Evolutionary conservation across 2,113 vertebrate genomes (phyloP).

Genomic region (Cricetomys ansorgei): DNA sequence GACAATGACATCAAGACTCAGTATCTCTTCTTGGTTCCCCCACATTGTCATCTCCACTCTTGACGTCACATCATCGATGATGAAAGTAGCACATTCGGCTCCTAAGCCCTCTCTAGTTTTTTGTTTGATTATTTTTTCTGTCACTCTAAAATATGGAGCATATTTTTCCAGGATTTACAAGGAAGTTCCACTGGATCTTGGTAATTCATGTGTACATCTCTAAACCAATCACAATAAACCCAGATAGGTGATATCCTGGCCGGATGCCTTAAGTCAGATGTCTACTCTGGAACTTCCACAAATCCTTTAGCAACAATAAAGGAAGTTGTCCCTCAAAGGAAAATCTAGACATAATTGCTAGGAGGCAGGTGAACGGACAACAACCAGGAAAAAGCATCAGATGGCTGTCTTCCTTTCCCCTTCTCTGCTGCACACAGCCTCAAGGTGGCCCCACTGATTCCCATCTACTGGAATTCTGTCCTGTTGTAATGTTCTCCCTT

Average conservation of each 20-base stretch:
- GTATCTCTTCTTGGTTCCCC: background rate
- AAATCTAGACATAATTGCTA: slow-evolving; percentile 2
- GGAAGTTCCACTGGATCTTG: background rate
- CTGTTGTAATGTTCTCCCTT: background rate
- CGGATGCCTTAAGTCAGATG: background rate
- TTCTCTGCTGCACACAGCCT: background rate
- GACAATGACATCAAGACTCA: background rate
- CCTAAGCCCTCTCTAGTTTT: background rate
- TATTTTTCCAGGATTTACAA: background rate
- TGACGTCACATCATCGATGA: background rate
- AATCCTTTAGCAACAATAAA: background rate
- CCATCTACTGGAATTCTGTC: background rate
- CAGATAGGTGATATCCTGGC: background rate
- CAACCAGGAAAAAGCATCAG: background rate
- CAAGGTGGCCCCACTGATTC: background rate
- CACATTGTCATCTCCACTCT: background rate
- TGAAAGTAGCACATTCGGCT: background rate
- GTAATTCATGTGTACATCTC: background rate
- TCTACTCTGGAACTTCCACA: background rate
- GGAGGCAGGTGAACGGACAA: background rate
- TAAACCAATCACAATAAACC: background rate
- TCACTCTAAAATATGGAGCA: background rate
- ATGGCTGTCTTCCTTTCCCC: background rate
- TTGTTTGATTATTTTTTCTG: background rate
- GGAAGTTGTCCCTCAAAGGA: background rate